A percentile compares a stretch with the other conserved stretches of the same genome.
These are phyloP conservation scores for Heliconius ismenius DNA, from an alignment of 2,888 invertebrate genomes.

Conservation along the genomic window DNA sequence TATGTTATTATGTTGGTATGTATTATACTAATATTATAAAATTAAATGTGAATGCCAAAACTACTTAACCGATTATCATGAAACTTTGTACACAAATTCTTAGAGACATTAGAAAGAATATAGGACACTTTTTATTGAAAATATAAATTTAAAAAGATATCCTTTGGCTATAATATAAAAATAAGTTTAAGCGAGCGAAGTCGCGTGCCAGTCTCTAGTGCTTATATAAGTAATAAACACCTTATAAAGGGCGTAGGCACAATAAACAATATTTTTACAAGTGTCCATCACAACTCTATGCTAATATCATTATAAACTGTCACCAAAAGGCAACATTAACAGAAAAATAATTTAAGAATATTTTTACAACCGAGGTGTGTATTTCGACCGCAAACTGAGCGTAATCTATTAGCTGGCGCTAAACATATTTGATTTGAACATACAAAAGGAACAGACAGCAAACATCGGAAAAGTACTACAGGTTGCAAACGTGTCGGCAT, in stretches of 20 bases:
- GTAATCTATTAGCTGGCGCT: constrained; percentile 66
- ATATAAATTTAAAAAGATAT: no score
- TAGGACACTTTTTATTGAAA: no score
- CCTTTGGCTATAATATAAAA: no score
- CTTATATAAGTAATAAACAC: no score
- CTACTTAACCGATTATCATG: no score
- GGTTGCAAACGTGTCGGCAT: constrained; percentile 40
- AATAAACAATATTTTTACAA: neutral
- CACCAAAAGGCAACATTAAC: neutral
- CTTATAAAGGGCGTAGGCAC: neutral
- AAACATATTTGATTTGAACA: constrained; percentile 71
- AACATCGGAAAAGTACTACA: constrained; percentile 80
- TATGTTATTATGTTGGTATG: neutral
- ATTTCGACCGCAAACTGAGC: constrained; percentile 52
- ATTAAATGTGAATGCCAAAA: no score
- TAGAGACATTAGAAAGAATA: no score
- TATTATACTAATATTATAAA: neutral
- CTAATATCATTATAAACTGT: neutral
- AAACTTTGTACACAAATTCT: no score
- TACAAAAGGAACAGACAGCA: constrained; percentile 58
- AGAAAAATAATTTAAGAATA: constrained; percentile 13
- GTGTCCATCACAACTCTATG: neutral
- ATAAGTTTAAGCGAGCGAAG: no score
- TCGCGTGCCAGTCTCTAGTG: no score
- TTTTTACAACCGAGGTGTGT: constrained; percentile 49